Evolutionary conservation across 2,113 vertebrate genomes (phyloP).

Genomic region (Sapayoa aenigma): DNA sequence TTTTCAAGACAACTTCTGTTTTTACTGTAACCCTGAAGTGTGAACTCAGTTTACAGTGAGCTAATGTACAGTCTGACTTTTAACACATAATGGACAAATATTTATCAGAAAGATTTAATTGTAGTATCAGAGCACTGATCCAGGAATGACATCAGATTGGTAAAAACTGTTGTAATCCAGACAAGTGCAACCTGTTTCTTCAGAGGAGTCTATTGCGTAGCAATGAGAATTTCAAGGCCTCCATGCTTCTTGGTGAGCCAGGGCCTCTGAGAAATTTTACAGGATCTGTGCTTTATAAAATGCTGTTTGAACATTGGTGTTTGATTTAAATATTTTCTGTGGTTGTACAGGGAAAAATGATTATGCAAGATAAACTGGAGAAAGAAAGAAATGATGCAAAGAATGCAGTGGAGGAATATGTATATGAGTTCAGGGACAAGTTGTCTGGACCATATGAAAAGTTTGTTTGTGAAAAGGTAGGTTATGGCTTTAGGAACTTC

Average conservation of each 20-base stretch:
- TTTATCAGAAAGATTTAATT: not conserved
- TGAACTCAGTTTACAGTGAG: not conserved
- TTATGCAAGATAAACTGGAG: slow-evolving; percentile 81
- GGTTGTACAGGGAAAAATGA: slow-evolving; percentile 77
- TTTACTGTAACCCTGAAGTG: not conserved
- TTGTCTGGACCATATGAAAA: slow-evolving; percentile 76
- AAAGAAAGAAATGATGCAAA: slow-evolving; percentile 83
- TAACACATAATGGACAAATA: not conserved
- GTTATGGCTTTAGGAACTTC: not conserved
- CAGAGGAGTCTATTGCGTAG: not conserved
- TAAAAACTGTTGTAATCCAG: not conserved
- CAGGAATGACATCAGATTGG: not conserved
- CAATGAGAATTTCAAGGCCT: not conserved
- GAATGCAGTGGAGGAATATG: slow-evolving; percentile 82
- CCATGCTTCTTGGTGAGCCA: not conserved
- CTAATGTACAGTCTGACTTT: not conserved
- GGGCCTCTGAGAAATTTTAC: not conserved
- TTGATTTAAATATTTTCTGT: not conserved
- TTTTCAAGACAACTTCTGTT: not conserved
- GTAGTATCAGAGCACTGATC: not conserved
- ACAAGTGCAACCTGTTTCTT: not conserved
- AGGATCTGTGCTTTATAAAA: not conserved
- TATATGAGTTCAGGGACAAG: slow-evolving; percentile 82
- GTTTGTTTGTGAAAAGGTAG: slow-evolving; percentile 75
- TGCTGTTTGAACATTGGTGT: not conserved